Evolutionary conservation across 1,140 invertebrate species (phyloP).

Genomic region (Monochamus saltuarius): DNA sequence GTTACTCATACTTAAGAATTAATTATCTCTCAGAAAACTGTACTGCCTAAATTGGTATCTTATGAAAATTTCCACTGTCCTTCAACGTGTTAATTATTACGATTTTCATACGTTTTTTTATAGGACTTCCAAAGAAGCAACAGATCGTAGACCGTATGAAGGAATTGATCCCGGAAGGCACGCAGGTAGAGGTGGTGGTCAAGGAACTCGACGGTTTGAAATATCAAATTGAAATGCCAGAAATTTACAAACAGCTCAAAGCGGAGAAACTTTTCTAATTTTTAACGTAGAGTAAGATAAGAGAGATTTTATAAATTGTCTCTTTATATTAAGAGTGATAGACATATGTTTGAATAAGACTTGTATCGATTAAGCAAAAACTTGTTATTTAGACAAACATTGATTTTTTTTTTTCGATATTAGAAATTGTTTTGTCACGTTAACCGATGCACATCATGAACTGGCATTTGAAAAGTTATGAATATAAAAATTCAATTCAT

Average conservation of each 20-base stretch:
- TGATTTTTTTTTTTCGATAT: conserved; percentile 13
- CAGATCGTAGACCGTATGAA: conserved; percentile 16
- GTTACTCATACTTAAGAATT: too few relatives aligned
- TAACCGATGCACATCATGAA: neutral
- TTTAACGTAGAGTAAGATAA: conserved; percentile 1
- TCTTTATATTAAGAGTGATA: conserved; percentile 3
- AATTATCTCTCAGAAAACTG: too few relatives aligned
- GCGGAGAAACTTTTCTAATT: conserved; percentile 5
- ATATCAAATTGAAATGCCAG: conserved; percentile 27
- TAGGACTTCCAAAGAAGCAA: conserved; percentile 20
- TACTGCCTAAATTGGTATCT: too few relatives aligned
- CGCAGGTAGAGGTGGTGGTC: conserved; percentile 10
- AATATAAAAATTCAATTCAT: neutral
- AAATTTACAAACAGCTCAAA: conserved; percentile 17
- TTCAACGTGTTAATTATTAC: too few relatives aligned
- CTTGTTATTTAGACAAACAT: too few relatives aligned
- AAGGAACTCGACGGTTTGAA: conserved; percentile 21
- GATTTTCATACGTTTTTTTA: conserved; percentile 10
- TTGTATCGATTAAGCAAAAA: too few relatives aligned
- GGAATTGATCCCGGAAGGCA: conserved; percentile 23
- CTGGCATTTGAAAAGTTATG: neutral
- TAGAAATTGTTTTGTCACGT: neutral
- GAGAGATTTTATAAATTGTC: conserved; percentile 12
- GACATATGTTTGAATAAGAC: neutral
- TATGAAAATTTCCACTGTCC: too few relatives aligned